Evolutionary conservation across 2,113 vertebrate species (phyloP), one percentile per base, ranked within the genome.

Genomic region (Stigmatopora nigra): DNA sequence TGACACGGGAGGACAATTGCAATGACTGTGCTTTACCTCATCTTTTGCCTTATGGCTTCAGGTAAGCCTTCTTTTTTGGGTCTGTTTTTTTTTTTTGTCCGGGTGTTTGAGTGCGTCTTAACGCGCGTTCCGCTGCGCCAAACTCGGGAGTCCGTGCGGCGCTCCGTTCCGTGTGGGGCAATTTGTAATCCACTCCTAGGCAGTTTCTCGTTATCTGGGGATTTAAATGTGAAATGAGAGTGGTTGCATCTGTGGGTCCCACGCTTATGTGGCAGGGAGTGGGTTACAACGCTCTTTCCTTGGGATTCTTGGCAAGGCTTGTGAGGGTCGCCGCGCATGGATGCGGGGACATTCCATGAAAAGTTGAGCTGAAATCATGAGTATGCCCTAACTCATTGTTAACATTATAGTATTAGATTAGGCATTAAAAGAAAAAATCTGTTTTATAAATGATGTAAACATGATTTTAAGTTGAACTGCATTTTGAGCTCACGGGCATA

Each of bases 1-100:
- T 16, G 48, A 31, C 61, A 12, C 22, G 19, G 25, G 14, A 46
- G 52, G 72, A 45, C 72, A 17, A 31, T 76, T 56, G 77, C 52
- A 71, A 91, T 92, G 87, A 67, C 76, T 60, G 71, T 78, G 69
- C 75, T 87, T 64, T 88, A 82, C 76, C 69, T 90, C 75, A 64
- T 87, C 53, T 73, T 91, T 70, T 89, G 88, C 88, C 84, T 90
- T 77, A 75, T 86, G 77, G 87, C 73, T 70, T 84, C 89, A 89
- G 88, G 91, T 92, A 89, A 86, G 86, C 71, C 45, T 0, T 6
- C n/a, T 17, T 72, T 77, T 15, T 31, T 1, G 25, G 71, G 17
- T 36, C 36, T 47, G 9, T 51, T 2, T 11, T 15, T 8, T 47
- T 51, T 2, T 11, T 15, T 8, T 47, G 62, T 53, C 5, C 25